Evolutionary conservation across 1,140 invertebrate genomes (phyloP), one percentile per base, ranked within the genome.

Genomic region (Chionoecetes opilio): DNA sequence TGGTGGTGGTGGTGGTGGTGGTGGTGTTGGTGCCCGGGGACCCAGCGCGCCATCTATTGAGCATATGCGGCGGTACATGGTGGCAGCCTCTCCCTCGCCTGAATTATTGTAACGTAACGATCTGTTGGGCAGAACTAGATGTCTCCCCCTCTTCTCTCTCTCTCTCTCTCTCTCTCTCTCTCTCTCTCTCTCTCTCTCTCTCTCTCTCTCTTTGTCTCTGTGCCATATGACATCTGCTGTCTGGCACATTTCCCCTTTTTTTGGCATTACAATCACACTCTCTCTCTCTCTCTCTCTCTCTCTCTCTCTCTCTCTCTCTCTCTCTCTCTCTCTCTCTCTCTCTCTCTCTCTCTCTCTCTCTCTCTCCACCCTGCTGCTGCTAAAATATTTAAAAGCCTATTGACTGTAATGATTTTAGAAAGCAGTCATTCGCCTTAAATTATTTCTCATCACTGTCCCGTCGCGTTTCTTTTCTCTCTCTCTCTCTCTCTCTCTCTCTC

Each of bases 361-460:
- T 53, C 21, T 5, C 63, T 75, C n/a, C 63, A 75, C 63, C 63
- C 63, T 26, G n/a, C 63, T n/a, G 21, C 6, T n/a, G 21, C 63
- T 75, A 75, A 75, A 75, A 75, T 75, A 75, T n/a, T 75, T 21
- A 75, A 21, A 75, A 75, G 21, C n/a, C 14, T 75, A 75, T 75
- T n/a, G 63, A 75, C 63, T 75, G 63, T 75, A 75, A 75, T 75
- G 63, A 75, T 75, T 75, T 75, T 75, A 75, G 63, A n/a, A 75
- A 75, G 63, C 63, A 75, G 63, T 75, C 63, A 75, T 75, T 75
- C 21, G 21, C 21, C n/a, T 75, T 75, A 3, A 75, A 75, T 75
- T 75, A 75, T 26, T 53, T 17, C 46, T 75, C 63, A 75, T 75
- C n/a, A 75, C 63, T 75, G 63, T 75, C 63, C 63, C n/a, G 6